Percentiles rank a stretch among this genome's conserved stretches.
Conservation (phyloP, 2,888 invertebrate species). For the Carcina quercana region DNA sequence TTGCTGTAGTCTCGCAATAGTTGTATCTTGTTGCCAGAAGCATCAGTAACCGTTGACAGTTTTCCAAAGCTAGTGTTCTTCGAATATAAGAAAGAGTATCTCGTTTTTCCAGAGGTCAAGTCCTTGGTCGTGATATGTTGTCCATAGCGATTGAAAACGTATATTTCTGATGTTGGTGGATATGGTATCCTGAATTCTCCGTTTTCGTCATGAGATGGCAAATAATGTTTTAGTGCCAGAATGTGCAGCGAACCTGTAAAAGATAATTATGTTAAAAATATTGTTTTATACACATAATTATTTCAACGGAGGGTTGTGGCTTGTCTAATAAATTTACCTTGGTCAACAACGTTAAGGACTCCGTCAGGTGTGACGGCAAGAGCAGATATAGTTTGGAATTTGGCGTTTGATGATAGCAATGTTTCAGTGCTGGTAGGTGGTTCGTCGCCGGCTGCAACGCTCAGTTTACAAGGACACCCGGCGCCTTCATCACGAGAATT, state of each 20-base stretch:
- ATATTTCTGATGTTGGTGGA: constrained; percentile 94
- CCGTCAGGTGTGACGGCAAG: constrained; percentile 96
- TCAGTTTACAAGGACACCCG: constrained; percentile 64
- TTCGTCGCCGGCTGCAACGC: constrained; percentile 74
- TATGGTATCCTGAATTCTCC: constrained; percentile 96
- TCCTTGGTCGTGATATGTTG: constrained; percentile 97
- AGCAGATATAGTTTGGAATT: constrained; percentile 91
- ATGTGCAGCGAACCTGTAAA: constrained; percentile 83
- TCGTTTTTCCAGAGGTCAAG: constrained; percentile 93
- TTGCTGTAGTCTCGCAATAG: constrained; percentile 94
- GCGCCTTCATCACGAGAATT: constrained; percentile 56
- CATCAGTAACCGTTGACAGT: constrained; percentile 93
- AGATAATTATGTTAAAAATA: constrained; percentile 6
- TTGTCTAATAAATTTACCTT: constrained; percentile 72
- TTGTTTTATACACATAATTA: constrained; percentile 2
- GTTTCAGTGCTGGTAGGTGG: constrained; percentile 88
- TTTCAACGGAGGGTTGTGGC: too few species aligned
- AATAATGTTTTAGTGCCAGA: constrained; percentile 88
- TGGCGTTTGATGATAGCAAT: constrained; percentile 90
- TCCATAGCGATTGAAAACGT: constrained; percentile 95
- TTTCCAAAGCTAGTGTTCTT: constrained; percentile 97
- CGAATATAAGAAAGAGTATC: constrained; percentile 97
- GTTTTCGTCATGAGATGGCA: constrained; percentile 90
- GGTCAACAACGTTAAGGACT: constrained; percentile 96
- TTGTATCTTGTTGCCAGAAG: constrained; percentile 94